These are phyloP conservation scores for Callorhinus ursinus DNA, from an alignment of 2,113 vertebrate genomes.

Conservation along the genomic window DNA sequence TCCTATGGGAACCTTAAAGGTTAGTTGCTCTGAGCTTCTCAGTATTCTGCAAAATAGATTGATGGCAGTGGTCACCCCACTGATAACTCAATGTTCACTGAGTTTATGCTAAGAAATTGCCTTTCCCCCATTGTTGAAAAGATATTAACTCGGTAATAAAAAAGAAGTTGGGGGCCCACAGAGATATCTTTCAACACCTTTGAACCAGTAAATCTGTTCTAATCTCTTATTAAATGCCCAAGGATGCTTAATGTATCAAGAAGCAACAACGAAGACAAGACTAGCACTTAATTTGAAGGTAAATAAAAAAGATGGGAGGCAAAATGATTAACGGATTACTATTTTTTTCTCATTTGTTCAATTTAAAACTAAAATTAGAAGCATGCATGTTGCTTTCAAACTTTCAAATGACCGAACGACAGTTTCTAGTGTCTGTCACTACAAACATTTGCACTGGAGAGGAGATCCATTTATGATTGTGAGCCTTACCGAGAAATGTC, in stretches of 20 bases:
- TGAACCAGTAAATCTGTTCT: conserved; percentile 62
- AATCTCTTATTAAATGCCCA: conserved; percentile 66
- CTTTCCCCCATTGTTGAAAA: conserved; percentile 66
- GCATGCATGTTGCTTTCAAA: conserved; percentile 57
- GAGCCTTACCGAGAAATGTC: conserved; percentile 52
- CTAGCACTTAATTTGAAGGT: conserved; percentile 15
- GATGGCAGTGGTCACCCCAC: conserved; percentile 68
- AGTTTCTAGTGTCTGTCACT: conserved; percentile 16
- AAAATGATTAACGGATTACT: conserved; percentile 28
- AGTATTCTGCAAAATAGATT: conserved; percentile 79
- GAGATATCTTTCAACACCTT: conserved; percentile 64
- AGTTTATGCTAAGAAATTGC: conserved; percentile 57
- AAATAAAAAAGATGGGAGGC: conserved; percentile 11
- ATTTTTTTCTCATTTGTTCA: conserved; percentile 24
- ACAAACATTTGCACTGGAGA: conserved; percentile 42
- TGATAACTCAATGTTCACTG: conserved; percentile 55
- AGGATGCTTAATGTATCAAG: conserved; percentile 56
- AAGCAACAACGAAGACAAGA: conserved; percentile 71
- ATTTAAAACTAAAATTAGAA: conserved; percentile 59
- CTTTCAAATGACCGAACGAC: conserved; percentile 63
- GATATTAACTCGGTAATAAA: conserved; percentile 65
- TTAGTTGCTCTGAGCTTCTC: conserved; percentile 78
- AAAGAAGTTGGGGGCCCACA: conserved; percentile 62
- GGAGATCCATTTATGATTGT: neutral
- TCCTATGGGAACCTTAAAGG: conserved; percentile 82